A percentile compares a stretch with the other conserved stretches of the same genome.
phyloP scores from a whole-genome alignment of 2,797 vertebrate genomes.

The Hyperoplus immaculatus region DNA sequence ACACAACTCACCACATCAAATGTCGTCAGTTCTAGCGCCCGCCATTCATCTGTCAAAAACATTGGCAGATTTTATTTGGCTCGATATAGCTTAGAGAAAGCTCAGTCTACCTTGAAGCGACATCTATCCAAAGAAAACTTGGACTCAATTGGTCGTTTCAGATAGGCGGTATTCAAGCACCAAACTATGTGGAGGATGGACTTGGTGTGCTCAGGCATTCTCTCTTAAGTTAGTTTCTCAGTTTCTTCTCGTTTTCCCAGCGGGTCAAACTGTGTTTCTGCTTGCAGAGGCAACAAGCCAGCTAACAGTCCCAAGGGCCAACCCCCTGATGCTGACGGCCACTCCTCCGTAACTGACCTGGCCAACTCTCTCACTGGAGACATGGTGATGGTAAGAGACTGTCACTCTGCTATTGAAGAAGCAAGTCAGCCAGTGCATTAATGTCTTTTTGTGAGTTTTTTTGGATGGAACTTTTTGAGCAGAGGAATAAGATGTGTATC shows the following conservation, averaged over 20 bases:
- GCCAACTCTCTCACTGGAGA: slow-evolving; percentile 99
- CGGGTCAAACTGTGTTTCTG: slow-evolving; percentile 64
- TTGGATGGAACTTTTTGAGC: neutral
- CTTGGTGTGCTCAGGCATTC: slow-evolving; percentile 67
- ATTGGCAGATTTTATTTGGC: slow-evolving; percentile 71
- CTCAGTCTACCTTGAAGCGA: slow-evolving; percentile 61
- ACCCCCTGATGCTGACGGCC: slow-evolving; percentile 91
- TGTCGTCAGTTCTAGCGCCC: slow-evolving; percentile 66
- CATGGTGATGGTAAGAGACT: slow-evolving; percentile 96
- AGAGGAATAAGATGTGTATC: neutral
- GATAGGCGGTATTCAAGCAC: slow-evolving; percentile 55
- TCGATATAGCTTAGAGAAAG: slow-evolving; percentile 59
- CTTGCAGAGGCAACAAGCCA: slow-evolving; percentile 92
- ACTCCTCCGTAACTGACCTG: slow-evolving; percentile 95
- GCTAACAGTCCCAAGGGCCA: slow-evolving; percentile 92
- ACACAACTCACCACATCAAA: slow-evolving; percentile 64
- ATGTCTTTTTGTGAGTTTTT: neutral
- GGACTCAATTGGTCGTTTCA: slow-evolving; percentile 61
- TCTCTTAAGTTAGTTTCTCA: slow-evolving; percentile 66
- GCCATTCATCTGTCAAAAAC: slow-evolving; percentile 58
- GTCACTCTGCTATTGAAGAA: neutral
- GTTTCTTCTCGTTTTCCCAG: slow-evolving; percentile 28
- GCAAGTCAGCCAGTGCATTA: neutral
- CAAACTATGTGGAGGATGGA: slow-evolving; percentile 74
- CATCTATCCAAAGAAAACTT: slow-evolving; percentile 71